phyloP scores from a whole-genome alignment of 1,140 invertebrate species.

The Physella acuta region DNA sequence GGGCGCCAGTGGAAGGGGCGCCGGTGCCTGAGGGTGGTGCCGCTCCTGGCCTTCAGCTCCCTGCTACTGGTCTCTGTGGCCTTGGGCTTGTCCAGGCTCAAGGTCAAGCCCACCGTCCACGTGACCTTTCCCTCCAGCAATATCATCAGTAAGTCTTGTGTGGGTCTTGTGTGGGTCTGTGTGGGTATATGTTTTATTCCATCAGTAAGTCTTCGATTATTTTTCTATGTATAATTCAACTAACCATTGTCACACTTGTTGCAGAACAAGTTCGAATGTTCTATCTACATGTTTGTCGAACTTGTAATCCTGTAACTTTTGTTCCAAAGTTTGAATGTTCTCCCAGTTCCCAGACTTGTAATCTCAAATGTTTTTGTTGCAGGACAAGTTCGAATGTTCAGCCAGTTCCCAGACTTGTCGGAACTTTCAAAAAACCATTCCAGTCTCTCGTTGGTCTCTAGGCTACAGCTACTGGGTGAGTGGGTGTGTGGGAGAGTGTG shows the following conservation, averaged over 20 bases:
- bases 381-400: conserved; percentile 42
- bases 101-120: conserved; percentile 13
- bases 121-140: conserved; percentile 11
- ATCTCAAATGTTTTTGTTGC: conserved; percentile 26
- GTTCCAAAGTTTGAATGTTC: too few relatives aligned
- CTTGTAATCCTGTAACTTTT: neutral
- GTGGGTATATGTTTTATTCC: too few relatives aligned
- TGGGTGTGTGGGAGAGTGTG: too few relatives aligned
- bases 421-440: conserved; percentile 30
- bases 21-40: neutral
- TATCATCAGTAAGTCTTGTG: conserved; percentile 11
- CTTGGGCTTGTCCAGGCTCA: conserved; percentile 16
- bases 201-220: neutral
- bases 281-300: neutral
- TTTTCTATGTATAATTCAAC: neutral
- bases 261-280: neutral
- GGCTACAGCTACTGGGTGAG: conserved; percentile 37
- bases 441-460: conserved; percentile 38
- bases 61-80: conserved; percentile 12
- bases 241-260: neutral
- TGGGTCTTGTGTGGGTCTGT: too few relatives aligned
- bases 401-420: conserved; percentile 33
- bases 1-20: neutral
- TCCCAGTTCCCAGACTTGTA: too few relatives aligned
- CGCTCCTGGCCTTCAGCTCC: neutral